Base-by-base conservation (phyloP, 2,113 vertebrate genomes). In the Motacilla tschutschensis region DNA sequence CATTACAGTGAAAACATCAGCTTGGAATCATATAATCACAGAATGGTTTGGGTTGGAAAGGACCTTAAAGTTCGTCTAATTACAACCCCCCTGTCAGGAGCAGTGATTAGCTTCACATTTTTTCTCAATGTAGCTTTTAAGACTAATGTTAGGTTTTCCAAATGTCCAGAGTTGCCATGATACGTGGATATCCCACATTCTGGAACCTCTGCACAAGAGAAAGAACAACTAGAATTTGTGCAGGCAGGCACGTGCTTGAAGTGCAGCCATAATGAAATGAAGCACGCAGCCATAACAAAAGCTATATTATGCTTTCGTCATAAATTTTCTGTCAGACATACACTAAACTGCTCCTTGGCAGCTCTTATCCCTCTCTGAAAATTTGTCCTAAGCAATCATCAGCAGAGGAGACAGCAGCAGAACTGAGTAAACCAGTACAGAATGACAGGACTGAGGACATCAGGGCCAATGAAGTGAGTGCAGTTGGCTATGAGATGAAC, bases 261-360 rank as follows among this genome's bases (percentile, higher is more conserved):
- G 29, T 28, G 22, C 40, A 57, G 43, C 79, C 43, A 57, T 25
- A 31, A 48, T 26, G 31, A 86, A 87, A 55, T 28, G 70, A 83
- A 83, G 59, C 57, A 90, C 1, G 0, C 40, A 92, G 36, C 44
- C 55, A 38, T 70, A 88, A 75, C 2, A 2, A 90, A 86, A 86
- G 33, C 13, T 63, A 5, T 51, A 51, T 40, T 86, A 66, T 65
- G 15, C 36, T 66, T 93, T 83, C 67, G 79, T 59, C 40, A n/a
- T 62, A 91, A 80, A 65, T 81, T 79, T 91, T 93, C 54, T 65
- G 44, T 79, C 59, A 81, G 80, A 57, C 66, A 72, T 66, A 60
- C 36, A 38, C 12, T 79, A 38, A 79, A 69, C 47, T 83, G 7
- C 28, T 87, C 87, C 82, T 85, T 74, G 69, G 46, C 62, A 87